Conservation (phyloP, 2,888 invertebrate genomes). For the Tryphoninae sp. region DNA sequence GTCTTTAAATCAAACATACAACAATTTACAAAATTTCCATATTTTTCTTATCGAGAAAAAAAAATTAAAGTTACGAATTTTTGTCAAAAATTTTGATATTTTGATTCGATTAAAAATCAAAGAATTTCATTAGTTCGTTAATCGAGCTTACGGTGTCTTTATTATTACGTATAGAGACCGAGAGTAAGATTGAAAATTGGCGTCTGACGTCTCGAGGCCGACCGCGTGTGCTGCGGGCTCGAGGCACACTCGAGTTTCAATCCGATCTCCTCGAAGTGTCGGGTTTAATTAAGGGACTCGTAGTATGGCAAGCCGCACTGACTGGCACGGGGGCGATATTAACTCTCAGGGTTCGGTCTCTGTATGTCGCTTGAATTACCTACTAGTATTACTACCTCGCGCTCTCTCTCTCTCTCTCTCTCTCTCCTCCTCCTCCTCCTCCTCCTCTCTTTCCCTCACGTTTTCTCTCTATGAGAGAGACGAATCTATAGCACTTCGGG, state of each 20-base stretch:
- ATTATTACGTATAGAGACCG: neutral
- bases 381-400: slow-evolving; percentile 30
- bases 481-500: slow-evolving; percentile 18
- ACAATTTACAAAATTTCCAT: too few species aligned
- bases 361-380: slow-evolving; percentile 64
- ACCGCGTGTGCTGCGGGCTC: slow-evolving; percentile 55
- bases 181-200: slow-evolving; percentile 9
- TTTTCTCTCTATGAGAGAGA: neutral
- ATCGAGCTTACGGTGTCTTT: too few species aligned
- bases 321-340: slow-evolving; percentile 59
- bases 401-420: slow-evolving; percentile 10
- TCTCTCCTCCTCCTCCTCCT: slow-evolving; percentile 52
- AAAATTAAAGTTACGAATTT: too few species aligned
- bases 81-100: too few species aligned
- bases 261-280: slow-evolving; percentile 68
- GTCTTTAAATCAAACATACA: too few species aligned
- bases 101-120: too few species aligned
- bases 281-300: slow-evolving; percentile 68
- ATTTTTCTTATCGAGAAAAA: too few species aligned
- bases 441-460: neutral
- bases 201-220: slow-evolving; percentile 51
- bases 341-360: slow-evolving; percentile 62
- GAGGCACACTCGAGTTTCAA: slow-evolving; percentile 66
- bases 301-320: slow-evolving; percentile 42
- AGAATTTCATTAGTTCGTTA: too few species aligned